Percentiles rank a stretch among this genome's conserved stretches.
Evolutionary conservation across 2,888 invertebrate species (phyloP).

Genomic region (Mythimna impura): DNA sequence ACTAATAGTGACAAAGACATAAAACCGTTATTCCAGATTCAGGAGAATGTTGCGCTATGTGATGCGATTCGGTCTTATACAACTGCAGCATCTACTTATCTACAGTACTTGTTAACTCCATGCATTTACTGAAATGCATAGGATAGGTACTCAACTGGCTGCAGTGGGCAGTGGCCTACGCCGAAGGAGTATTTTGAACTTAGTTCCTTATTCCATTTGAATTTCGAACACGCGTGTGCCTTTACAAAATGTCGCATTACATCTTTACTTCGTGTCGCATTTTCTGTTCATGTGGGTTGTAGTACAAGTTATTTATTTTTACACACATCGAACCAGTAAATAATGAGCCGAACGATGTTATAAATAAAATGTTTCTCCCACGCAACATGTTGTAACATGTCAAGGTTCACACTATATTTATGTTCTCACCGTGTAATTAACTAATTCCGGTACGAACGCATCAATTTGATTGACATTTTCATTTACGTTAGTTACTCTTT

Average conservation of each 20-base stretch:
- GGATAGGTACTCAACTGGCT: slow-evolving; percentile 28
- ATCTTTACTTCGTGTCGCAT: slow-evolving; percentile 33
- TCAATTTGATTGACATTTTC: slow-evolving; percentile 68
- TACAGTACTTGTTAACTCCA: slow-evolving; percentile 14
- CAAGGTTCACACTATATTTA: slow-evolving; percentile 82
- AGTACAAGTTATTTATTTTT: slow-evolving; percentile 60
- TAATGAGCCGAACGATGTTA: slow-evolving; percentile 62
- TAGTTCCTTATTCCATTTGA: slow-evolving; percentile 27
- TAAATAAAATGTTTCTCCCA: slow-evolving; percentile 79
- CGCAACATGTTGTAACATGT: slow-evolving; percentile 81
- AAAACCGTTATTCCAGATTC: slow-evolving; percentile 3
- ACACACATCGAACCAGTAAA: slow-evolving; percentile 56
- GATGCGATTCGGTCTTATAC: background rate
- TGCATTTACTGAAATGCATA: slow-evolving; percentile 16
- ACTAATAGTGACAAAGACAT: slow-evolving; percentile 50
- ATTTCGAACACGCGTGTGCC: slow-evolving; percentile 26
- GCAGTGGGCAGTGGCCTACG: slow-evolving; percentile 26
- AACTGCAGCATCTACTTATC: background rate
- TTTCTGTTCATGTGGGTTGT: slow-evolving; percentile 6
- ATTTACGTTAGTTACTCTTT: slow-evolving; percentile 29
- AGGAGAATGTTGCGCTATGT: slow-evolving; percentile 1
- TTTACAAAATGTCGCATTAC: slow-evolving; percentile 1
- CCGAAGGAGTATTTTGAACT: slow-evolving; percentile 24
- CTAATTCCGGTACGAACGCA: slow-evolving; percentile 67
- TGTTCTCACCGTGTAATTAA: slow-evolving; percentile 77